Evolutionary conservation across 2,888 invertebrate species (phyloP).

Genomic region (Chromoteleia sp.): DNA sequence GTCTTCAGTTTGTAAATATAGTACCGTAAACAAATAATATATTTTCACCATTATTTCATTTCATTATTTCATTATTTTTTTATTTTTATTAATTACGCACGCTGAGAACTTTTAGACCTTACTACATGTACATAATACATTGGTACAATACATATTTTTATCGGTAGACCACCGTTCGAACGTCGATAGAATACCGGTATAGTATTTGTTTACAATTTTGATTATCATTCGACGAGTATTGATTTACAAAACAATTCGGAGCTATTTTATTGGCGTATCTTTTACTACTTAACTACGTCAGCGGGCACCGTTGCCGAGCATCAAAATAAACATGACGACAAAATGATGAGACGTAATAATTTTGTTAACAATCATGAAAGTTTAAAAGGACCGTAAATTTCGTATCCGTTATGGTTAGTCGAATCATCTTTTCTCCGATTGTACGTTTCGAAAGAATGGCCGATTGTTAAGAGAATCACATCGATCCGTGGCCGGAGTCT

Average conservation of each 20-base stretch:
- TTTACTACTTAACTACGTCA: slow-evolving; percentile 8
- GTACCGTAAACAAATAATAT: too few relatives aligned
- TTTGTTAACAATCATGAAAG: slow-evolving; percentile 35
- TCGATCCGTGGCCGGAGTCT: slow-evolving; percentile 42
- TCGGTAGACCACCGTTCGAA: too few relatives aligned
- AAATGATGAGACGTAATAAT: slow-evolving; percentile 37
- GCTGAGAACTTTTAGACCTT: too few relatives aligned
- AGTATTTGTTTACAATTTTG: too few relatives aligned
- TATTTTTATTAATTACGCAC: too few relatives aligned
- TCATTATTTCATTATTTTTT: too few relatives aligned
- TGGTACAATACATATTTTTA: too few relatives aligned
- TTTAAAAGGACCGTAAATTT: slow-evolving; percentile 30
- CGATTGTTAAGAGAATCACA: slow-evolving; percentile 55
- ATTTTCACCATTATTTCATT: too few relatives aligned
- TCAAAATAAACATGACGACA: slow-evolving; percentile 27
- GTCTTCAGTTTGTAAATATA: too few relatives aligned
- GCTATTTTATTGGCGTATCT: slow-evolving; percentile 1
- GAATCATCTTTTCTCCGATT: slow-evolving; percentile 30
- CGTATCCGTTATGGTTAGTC: slow-evolving; percentile 9
- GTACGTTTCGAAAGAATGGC: slow-evolving; percentile 36
- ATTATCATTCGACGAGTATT: neutral
- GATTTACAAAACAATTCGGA: slow-evolving; percentile 6
- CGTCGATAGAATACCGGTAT: too few relatives aligned
- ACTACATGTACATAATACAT: too few relatives aligned
- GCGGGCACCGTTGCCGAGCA: neutral